phyloP scores from a whole-genome alignment of 2,888 invertebrate species.

The Eledone cirrhosa region DNA sequence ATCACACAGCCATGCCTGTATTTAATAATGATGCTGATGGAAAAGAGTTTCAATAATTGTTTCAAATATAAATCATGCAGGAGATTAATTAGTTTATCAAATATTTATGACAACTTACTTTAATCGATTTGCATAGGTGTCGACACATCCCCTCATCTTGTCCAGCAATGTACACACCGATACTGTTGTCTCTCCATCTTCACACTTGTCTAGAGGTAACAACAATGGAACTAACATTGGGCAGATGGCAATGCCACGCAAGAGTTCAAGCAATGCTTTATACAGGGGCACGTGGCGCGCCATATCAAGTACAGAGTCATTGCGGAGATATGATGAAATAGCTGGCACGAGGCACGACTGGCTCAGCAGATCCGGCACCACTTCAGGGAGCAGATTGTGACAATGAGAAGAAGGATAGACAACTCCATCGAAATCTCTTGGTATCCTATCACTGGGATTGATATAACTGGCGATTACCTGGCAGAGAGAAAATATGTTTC shows the following conservation, averaged over 20 bases:
- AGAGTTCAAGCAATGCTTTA: constrained; percentile 80
- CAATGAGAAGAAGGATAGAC: neutral
- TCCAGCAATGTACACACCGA: constrained; percentile 81
- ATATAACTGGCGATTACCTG: constrained; percentile 88
- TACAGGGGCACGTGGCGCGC: constrained; percentile 95
- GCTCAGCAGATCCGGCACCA: constrained; percentile 80
- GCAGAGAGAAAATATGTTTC: constrained; percentile 36
- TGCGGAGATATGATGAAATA: constrained; percentile 87
- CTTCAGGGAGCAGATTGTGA: constrained; percentile 60
- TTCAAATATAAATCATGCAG: too few species aligned
- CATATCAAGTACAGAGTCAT: constrained; percentile 96
- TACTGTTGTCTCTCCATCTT: constrained; percentile 64
- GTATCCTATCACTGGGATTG: constrained; percentile 72
- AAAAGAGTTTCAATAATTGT: too few species aligned
- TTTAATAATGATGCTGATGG: too few species aligned
- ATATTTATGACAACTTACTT: constrained; percentile 52
- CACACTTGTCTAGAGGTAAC: constrained; percentile 70
- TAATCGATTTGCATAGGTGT: constrained; percentile 80
- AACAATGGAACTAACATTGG: constrained; percentile 68
- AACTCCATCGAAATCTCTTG: constrained; percentile 45
- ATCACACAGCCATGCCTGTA: too few species aligned
- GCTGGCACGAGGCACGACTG: constrained; percentile 87
- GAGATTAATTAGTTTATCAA: too few species aligned
- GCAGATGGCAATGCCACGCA: constrained; percentile 78
- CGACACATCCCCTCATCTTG: constrained; percentile 90